Evolutionary conservation across 2,113 vertebrate species (phyloP).

Genomic region (Leucoraja erinaceus): DNA sequence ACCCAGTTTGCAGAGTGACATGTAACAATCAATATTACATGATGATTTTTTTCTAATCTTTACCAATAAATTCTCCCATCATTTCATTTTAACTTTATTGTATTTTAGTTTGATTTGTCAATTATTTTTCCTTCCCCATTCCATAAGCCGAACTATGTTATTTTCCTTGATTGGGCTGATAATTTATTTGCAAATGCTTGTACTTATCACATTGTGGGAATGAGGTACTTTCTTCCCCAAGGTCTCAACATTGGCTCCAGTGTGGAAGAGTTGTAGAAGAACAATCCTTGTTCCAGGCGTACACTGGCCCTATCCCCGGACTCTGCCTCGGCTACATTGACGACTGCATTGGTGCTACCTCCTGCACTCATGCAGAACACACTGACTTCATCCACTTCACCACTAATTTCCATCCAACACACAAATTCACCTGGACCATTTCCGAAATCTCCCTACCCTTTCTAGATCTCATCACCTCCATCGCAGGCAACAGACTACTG

Average conservation of each 20-base stretch:
- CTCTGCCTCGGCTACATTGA: too few species aligned
- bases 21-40: background rate
- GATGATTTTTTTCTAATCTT: background rate
- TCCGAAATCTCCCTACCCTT: too few species aligned
- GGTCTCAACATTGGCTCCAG: background rate
- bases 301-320: too few species aligned
- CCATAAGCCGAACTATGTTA: background rate
- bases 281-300: too few species aligned
- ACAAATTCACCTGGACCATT: too few species aligned
- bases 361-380: too few species aligned
- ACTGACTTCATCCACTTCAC: too few species aligned
- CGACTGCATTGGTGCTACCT: too few species aligned
- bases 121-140: background rate
- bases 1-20: background rate
- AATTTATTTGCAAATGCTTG: background rate
- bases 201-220: background rate
- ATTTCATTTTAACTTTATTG: background rate
- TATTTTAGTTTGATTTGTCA: background rate
- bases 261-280: too few species aligned
- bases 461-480: too few species aligned
- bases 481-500: too few species aligned
- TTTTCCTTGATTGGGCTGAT: background rate
- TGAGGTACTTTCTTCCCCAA: background rate
- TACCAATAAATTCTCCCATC: background rate
- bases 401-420: too few species aligned